These are phyloP conservation scores for Gymnorhina tibicen DNA, from an alignment of 2,113 vertebrate genomes.

Conservation along the genomic window DNA sequence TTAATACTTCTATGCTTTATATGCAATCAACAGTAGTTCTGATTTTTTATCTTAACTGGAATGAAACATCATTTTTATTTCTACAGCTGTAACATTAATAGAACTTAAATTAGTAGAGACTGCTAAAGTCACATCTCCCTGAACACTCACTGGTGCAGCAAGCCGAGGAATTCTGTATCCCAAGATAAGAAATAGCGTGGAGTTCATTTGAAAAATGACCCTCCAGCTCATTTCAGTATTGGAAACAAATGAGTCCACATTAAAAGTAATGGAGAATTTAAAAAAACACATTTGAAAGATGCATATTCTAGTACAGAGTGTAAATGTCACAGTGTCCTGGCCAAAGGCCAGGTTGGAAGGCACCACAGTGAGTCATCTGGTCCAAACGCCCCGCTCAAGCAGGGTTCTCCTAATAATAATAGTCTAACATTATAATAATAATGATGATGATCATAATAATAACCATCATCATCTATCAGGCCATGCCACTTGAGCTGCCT, in stretches of 20 bases:
- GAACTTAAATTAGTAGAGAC: neutral
- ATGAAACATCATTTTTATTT: neutral
- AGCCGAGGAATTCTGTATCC: neutral
- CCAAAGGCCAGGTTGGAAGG: neutral
- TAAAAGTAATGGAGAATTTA: neutral
- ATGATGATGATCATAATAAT: rapidly evolving
- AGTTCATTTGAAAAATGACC: neutral
- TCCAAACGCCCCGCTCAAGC: neutral
- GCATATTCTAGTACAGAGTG: rapidly evolving
- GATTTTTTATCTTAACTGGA: neutral
- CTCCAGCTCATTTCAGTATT: neutral
- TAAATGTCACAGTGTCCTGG: neutral
- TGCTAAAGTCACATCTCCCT: neutral
- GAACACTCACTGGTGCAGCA: neutral
- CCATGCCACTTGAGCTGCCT: neutral
- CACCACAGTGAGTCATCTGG: neutral
- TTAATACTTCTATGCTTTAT: neutral
- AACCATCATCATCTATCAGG: neutral
- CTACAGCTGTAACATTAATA: neutral
- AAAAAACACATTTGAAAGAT: neutral
- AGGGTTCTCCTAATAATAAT: neutral
- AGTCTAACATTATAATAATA: too few relatives aligned
- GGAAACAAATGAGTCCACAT: neutral
- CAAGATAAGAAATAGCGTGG: neutral
- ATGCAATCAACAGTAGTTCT: neutral